Conservation (phyloP, 2,797 vertebrate genomes). For the Rhynchotus rufescens region DNA sequence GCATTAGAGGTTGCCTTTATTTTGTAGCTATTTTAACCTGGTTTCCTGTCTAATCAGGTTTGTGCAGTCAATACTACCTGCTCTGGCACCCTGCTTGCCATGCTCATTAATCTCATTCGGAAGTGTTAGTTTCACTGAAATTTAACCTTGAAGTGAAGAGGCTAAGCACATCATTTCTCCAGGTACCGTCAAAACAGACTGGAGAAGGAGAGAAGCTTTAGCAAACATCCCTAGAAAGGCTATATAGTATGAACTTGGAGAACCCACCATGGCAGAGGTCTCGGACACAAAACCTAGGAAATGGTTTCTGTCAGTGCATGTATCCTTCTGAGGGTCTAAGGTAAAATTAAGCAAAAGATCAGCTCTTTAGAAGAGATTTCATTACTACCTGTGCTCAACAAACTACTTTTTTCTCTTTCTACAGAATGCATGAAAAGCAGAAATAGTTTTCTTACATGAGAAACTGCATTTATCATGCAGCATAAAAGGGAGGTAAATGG, state of each 20-base stretch:
- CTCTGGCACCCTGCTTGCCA: neutral
- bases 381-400: neutral
- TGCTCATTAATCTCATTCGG: constrained; percentile 41
- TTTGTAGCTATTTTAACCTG: neutral
- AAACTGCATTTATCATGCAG: neutral
- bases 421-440: neutral
- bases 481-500: neutral
- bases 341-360: neutral
- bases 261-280: neutral
- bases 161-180: constrained; percentile 21
- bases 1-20: constrained; percentile 17
- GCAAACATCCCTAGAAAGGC: neutral
- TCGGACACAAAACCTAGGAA: neutral
- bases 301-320: neutral
- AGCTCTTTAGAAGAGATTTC: neutral
- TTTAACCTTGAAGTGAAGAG: constrained; percentile 12
- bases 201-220: neutral
- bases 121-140: constrained; percentile 33
- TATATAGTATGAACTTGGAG: neutral
- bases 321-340: neutral
- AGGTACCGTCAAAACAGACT: neutral
- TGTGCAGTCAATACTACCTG: constrained; percentile 15
- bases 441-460: neutral
- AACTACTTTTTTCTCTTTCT: neutral
- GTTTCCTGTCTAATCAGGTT: neutral